Base-by-base conservation (phyloP, 1,140 invertebrate genomes). In the Penaeus chinensis region DNA sequence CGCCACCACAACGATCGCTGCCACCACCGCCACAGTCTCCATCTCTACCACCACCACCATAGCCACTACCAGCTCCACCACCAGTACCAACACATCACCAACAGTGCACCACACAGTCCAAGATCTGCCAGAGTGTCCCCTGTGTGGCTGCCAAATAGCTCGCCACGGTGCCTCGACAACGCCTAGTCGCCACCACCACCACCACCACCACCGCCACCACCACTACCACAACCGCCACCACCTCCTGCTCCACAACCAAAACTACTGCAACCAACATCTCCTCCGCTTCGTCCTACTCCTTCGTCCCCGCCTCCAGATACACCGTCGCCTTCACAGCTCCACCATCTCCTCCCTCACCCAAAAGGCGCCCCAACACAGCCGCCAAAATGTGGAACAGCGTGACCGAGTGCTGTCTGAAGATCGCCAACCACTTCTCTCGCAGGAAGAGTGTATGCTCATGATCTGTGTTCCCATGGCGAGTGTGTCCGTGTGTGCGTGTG, bases 161-260 rank as follows among this genome's bases (percentile, higher is more conserved):
- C 85, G 85, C 85, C 85, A 87, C 85, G 85, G 85, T 87, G 85
- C 85, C 85, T 87, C 85, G 85, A 82, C 78, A 87, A 87, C 85
- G 85, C 85, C 66, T 87, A 87, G 79, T 85, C 42, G 79, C 84
- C 84, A 85, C 84, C 62, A 79, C 76, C 84, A 80, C 84, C 84
- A 80, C 77, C 84, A 66, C 71, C 76, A 85, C 84, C 84, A 61
- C 84, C 62, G 42, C 81, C 80, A 37, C 61, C 63, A 32, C 32
- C 77, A 22, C 47, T 77, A 27, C 54, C 69, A 60, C 82, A 42
- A 42, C 69, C 62, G 42, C 42, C 37, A 60, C 82, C 69, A 63
- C 80, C n/a, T 61, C 80, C 32, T 77, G 74, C 74, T 47, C 74
- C 74, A 27, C 74, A 24, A 77, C 62, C 62, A 79, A 74, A 19